Conservation (phyloP, 2,888 invertebrate species). For the Lottia scabra region DNA sequence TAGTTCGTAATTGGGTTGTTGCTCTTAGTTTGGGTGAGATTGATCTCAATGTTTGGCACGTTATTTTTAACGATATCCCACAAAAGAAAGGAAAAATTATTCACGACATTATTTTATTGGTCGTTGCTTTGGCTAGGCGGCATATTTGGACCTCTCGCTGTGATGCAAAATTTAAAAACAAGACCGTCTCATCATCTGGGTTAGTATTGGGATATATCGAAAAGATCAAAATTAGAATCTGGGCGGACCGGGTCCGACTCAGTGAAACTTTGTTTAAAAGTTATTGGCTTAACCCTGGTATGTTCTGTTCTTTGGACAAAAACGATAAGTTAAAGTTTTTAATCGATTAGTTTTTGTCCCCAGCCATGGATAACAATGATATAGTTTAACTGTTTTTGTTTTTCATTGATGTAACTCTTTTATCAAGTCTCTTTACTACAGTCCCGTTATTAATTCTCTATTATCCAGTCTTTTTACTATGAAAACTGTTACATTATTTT, state of each 20-base stretch:
- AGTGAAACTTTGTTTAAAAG: slow-evolving; percentile 4
- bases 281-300: neutral
- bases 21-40: slow-evolving; percentile 5
- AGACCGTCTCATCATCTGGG: neutral
- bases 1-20: neutral
- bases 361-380: too few species aligned
- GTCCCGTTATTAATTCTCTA: too few species aligned
- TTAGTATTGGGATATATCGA: neutral
- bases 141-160: neutral
- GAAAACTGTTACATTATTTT: too few species aligned
- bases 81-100: neutral
- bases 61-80: neutral
- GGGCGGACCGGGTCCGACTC: neutral
- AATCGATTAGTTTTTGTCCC: too few species aligned
- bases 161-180: neutral
- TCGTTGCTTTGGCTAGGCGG: neutral
- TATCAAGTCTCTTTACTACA: too few species aligned
- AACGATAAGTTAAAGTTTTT: too few species aligned
- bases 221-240: slow-evolving; percentile 2
- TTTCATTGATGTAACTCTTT: too few species aligned
- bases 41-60: slow-evolving; percentile 3
- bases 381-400: too few species aligned
- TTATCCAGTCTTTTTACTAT: too few species aligned
- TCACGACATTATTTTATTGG: neutral
- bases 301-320: slow-evolving; percentile 5